Base-by-base conservation (phyloP, 2,797 vertebrate species). In the Myripristis murdjan region DNA sequence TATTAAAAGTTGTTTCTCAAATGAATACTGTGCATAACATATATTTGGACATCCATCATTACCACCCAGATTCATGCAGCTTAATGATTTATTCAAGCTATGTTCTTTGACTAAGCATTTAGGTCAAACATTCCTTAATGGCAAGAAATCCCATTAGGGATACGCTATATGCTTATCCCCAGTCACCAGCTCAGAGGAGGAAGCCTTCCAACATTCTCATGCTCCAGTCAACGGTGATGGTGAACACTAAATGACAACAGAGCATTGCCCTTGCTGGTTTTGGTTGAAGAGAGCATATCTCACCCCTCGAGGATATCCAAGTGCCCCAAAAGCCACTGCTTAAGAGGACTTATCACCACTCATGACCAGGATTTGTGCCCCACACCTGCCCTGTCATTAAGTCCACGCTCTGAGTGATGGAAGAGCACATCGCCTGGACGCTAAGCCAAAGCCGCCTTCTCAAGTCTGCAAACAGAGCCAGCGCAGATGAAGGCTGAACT, bases 291-390 rank as follows among this genome's bases (percentile, higher is more conserved):
- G 23, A 55, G 35, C 64, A 16, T 12, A 33, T 22, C n/a, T 37
- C 35, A 59, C 60, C 59, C 65, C 57, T 56, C 23, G 1, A 24
- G 62, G 61, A 76, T 11, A 28, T 31, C n/a, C 33, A 67, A 23
- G 51, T 44, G n/a, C 47, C 48, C 55, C 4, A 5, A 75, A 67
- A 64, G 64, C 55, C 35, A 9, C n/a, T 2, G 48, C 55, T 75
- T 66, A 51, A 70, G 59, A 12, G 28, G 79, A 75, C 67, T 83
- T 85, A 79, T 66, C 66, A 47, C 37, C 52, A 41, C 86, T 56
- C 73, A 64, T 84, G 81, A 87, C 82, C 77, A 64, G 79, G 86
- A 80, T 88, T 88, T 86, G 68, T 53, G 67, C 61, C 72, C 61
- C 12, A 18, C 72, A 56, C 61, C 69, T 70, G 81, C 69, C 64